Base-by-base conservation (phyloP, 1,140 invertebrate genomes). In the Listronotus bonariensis region DNA sequence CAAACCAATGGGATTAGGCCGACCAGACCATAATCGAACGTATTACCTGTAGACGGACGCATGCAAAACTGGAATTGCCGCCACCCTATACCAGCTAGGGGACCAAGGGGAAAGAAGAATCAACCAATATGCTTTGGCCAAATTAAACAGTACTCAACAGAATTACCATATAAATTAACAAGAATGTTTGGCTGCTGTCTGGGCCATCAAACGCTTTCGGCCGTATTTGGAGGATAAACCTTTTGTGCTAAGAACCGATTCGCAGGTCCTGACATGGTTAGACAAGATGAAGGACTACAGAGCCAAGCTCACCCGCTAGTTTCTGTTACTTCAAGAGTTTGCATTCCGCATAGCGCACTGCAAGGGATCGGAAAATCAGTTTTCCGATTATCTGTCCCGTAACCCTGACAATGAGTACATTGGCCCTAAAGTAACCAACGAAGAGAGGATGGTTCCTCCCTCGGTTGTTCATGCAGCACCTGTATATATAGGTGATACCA, bases 181-280 rank as follows among this genome's bases (percentile, higher is more conserved):
- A 43, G 80, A 83, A 74, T 75, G 72, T 45, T 68, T 83, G 68
- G 6, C 77, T 83, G 62, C 69, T 71, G 55, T 83, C 2, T 78
- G 72, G 70, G 78, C 74, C 0, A 72, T 82, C 1, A 62, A 76
- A 26, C 70, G 77, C 26, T 79, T 78, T 51, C 52, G 71, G 15
- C 55, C 32, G 0, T 75, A 72, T 41, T 48, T 77, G 26, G 72
- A 78, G 46, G 75, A 68, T 14, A 34, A 42, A 26, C 56, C 46
- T 31, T 66, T 73, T 26, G 46, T 46, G 11, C 40, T 71, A 0
- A 38, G 36, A 14, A 54, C 66, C 6, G 65, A 70, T 40, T 62
- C 15, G 5, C 38, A 36, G 8, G 62, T 65, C 0, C 46, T 77
- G 0, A 56, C 46, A 0, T 79, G 77, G 73, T 57, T 78, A 0